phyloP scores from a whole-genome alignment of 2,888 invertebrate genomes.

The Drosophila setosimentum region DNA sequence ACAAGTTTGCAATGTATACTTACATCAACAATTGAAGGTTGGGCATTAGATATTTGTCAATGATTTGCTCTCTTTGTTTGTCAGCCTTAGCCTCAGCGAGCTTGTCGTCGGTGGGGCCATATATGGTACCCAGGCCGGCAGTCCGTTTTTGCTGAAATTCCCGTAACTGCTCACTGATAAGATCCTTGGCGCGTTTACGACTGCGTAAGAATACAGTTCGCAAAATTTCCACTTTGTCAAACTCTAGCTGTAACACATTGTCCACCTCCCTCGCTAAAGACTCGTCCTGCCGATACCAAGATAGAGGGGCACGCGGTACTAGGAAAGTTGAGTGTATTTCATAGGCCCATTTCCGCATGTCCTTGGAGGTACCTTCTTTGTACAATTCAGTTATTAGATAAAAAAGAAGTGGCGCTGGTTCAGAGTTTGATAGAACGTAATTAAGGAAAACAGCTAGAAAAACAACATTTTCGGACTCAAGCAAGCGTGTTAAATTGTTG shows the following conservation, averaged over 20 bases:
- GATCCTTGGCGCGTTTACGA: conserved; percentile 87
- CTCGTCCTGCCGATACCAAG: conserved; percentile 87
- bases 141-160: conserved; percentile 93
- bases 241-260: conserved; percentile 92
- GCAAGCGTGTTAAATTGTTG: conserved; percentile 92
- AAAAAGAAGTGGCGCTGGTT: conserved; percentile 89
- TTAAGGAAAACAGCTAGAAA: conserved; percentile 98
- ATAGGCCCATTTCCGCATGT: conserved; percentile 99
- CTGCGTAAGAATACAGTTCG: conserved; percentile 96
- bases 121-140: conserved; percentile 95
- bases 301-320: conserved; percentile 90
- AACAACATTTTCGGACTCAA: conserved; percentile 91
- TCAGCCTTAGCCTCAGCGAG: conserved; percentile 93
- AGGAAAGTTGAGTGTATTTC: conserved; percentile 99
- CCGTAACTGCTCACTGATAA: conserved; percentile 84
- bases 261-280: conserved; percentile 95
- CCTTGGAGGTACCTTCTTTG: conserved; percentile 93
- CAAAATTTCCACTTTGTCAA: conserved; percentile 95
- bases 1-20: conserved; percentile 74
- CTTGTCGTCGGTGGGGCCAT: conserved; percentile 93
- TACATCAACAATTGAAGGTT: conserved; percentile 90
- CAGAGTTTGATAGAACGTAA: conserved; percentile 93
- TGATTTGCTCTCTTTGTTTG: conserved; percentile 90
- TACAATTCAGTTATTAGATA: conserved; percentile 97
- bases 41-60: conserved; percentile 90